phyloP scores from a whole-genome alignment of 2,888 invertebrate species.

The Drosophila maculinotata region DNA sequence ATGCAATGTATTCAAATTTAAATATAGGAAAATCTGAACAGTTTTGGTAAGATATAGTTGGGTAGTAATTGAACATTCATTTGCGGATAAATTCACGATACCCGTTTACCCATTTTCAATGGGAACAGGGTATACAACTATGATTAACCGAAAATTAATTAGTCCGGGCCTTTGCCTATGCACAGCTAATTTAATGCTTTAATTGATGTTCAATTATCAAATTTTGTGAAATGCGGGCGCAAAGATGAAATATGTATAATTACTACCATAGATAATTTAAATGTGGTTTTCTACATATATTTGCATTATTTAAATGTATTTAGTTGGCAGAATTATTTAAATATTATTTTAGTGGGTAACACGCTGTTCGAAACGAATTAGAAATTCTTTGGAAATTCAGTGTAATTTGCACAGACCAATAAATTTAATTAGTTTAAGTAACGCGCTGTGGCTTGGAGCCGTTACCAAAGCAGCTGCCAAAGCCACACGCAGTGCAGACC shows the following conservation, averaged over 20 bases:
- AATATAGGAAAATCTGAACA: too few relatives aligned
- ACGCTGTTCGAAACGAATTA: background rate
- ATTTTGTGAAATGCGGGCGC: background rate
- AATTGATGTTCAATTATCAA: background rate
- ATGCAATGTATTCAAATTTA: too few relatives aligned
- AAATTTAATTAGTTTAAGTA: constrained; percentile 77
- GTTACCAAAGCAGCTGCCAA: constrained; percentile 66
- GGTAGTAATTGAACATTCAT: too few relatives aligned
- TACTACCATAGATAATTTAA: background rate
- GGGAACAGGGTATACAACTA: too few relatives aligned
- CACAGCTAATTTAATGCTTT: constrained; percentile 1
- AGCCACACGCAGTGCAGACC: constrained; percentile 58
- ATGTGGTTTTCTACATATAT: background rate
- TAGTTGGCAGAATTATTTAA: background rate
- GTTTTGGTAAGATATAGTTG: too few relatives aligned
- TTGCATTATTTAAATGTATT: background rate
- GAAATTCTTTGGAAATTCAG: constrained; percentile 11
- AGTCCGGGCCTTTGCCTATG: background rate
- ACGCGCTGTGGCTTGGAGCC: constrained; percentile 56
- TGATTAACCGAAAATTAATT: background rate
- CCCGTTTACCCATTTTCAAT: too few relatives aligned
- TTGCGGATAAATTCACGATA: too few relatives aligned
- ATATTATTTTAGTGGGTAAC: background rate
- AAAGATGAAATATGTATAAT: background rate
- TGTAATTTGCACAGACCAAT: constrained; percentile 48